These are phyloP conservation scores for Microplitis mediator DNA, from an alignment of 1,140 invertebrate species.

Conservation along the genomic window DNA sequence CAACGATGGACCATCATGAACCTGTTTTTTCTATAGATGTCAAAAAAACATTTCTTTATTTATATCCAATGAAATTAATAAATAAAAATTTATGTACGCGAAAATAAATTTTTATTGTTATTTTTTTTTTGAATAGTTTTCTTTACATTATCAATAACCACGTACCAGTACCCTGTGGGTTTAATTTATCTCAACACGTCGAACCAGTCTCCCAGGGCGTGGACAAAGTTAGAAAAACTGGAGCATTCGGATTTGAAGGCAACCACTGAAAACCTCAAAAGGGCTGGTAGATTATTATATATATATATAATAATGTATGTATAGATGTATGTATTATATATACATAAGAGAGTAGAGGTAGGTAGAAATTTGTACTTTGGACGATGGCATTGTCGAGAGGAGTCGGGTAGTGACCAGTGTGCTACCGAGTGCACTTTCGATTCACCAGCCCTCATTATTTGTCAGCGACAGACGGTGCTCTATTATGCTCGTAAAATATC, in stretches of 20 bases:
- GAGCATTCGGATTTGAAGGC: slow-evolving; percentile 3
- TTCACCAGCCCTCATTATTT: slow-evolving; percentile 39
- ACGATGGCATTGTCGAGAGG: slow-evolving; percentile 37
- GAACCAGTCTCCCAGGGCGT: background rate
- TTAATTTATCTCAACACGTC: slow-evolving; percentile 27
- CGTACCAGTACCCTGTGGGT: background rate
- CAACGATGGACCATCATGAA: no score
- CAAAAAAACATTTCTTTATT: background rate
- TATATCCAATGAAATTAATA: no score
- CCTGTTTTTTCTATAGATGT: no score
- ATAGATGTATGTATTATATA: no score
- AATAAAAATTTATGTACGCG: no score
- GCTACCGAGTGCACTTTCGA: slow-evolving; percentile 42
- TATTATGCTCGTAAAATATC: slow-evolving; percentile 51
- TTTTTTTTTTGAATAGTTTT: background rate
- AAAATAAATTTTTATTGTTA: no score
- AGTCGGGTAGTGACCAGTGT: slow-evolving; percentile 7
- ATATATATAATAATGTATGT: background rate
- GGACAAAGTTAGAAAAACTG: slow-evolving; percentile 11
- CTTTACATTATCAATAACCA: slow-evolving; percentile 20
- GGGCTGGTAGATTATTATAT: slow-evolving; percentile 20
- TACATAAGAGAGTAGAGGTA: background rate
- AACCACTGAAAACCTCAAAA: slow-evolving; percentile 8
- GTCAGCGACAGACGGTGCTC: slow-evolving; percentile 43
- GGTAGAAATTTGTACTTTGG: slow-evolving; percentile 27